Conservation (phyloP, 2,888 invertebrate genomes). For the Panopea generosa region DNA sequence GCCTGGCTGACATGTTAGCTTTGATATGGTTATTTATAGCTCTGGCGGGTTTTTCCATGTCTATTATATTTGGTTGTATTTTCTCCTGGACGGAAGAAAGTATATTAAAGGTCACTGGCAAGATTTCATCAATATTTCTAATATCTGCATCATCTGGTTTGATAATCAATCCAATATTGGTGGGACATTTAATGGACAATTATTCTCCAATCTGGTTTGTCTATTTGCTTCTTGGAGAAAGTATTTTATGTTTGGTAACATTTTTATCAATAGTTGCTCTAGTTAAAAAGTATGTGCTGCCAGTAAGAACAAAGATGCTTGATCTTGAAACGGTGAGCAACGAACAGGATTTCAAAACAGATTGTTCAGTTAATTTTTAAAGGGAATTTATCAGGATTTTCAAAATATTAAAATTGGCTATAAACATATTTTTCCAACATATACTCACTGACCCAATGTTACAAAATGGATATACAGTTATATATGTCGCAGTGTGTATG, state of each 20-base stretch:
- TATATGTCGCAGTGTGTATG: no score
- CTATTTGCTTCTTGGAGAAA: slow-evolving; percentile 56
- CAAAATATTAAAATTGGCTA: no score
- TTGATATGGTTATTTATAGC: slow-evolving; percentile 63
- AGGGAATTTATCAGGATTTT: no score
- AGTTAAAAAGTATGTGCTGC: slow-evolving; percentile 41
- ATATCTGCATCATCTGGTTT: slow-evolving; percentile 55
- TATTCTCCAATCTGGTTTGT: slow-evolving; percentile 60
- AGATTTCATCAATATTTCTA: slow-evolving; percentile 62
- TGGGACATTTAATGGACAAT: slow-evolving; percentile 66
- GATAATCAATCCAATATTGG: slow-evolving; percentile 63
- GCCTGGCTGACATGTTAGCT: slow-evolving; percentile 26
- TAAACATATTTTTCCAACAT: no score
- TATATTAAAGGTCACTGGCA: slow-evolving; percentile 63
- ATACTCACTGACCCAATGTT: no score
- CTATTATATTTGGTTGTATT: slow-evolving; percentile 64
- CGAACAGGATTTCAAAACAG: no score
- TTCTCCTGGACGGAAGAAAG: slow-evolving; percentile 70
- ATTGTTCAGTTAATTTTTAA: no score
- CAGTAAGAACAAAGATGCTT: background rate
- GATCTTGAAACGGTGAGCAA: no score
- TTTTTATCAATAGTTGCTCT: slow-evolving; percentile 40
- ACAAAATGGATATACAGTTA: no score
- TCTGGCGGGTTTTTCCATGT: slow-evolving; percentile 63
- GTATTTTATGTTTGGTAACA: slow-evolving; percentile 35